Evolutionary conservation across 1,140 invertebrate species (phyloP).

Genomic region (Bombus ignitus): DNA sequence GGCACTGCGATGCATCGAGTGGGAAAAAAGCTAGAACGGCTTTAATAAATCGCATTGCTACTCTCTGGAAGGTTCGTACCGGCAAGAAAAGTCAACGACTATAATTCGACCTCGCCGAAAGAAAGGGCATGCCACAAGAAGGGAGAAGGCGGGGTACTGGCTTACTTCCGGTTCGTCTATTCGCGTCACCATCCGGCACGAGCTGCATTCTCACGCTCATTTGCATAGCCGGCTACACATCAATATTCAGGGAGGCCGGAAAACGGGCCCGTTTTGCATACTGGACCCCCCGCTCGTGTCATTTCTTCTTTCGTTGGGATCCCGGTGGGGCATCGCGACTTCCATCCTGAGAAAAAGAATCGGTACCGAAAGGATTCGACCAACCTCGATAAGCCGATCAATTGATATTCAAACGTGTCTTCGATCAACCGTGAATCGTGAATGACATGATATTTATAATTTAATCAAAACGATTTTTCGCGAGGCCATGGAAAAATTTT

Average conservation of each 20-base stretch:
- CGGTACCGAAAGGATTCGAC: conserved; percentile 13
- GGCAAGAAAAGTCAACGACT: conserved; percentile 44
- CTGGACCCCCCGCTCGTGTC: conserved; percentile 77
- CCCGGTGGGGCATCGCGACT: conserved; percentile 70
- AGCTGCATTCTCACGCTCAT: conserved; percentile 82
- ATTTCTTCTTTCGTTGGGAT: conserved; percentile 72
- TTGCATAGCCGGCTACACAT: conserved; percentile 80
- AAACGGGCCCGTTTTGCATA: conserved; percentile 79
- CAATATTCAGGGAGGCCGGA: conserved; percentile 79
- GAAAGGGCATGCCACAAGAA: conserved; percentile 48
- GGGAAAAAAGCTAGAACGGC: not conserved
- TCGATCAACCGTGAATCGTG: not conserved
- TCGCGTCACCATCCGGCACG: conserved; percentile 77
- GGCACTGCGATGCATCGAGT: not conserved
- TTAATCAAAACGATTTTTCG: not conserved
- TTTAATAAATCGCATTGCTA: conserved; percentile 7
- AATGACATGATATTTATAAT: not conserved
- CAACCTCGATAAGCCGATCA: not conserved
- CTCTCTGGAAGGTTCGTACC: not conserved
- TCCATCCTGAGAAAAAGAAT: conserved; percentile 65
- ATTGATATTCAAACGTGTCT: not conserved
- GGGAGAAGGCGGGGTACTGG: conserved; percentile 58
- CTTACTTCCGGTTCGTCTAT: conserved; percentile 77
- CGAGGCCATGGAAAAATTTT: not conserved
- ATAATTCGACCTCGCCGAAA: conserved; percentile 41